A percentile compares a stretch with the other conserved stretches of the same genome.
These are phyloP conservation scores for Charina bottae DNA, from an alignment of 2,113 vertebrate species.

Conservation along the genomic window DNA sequence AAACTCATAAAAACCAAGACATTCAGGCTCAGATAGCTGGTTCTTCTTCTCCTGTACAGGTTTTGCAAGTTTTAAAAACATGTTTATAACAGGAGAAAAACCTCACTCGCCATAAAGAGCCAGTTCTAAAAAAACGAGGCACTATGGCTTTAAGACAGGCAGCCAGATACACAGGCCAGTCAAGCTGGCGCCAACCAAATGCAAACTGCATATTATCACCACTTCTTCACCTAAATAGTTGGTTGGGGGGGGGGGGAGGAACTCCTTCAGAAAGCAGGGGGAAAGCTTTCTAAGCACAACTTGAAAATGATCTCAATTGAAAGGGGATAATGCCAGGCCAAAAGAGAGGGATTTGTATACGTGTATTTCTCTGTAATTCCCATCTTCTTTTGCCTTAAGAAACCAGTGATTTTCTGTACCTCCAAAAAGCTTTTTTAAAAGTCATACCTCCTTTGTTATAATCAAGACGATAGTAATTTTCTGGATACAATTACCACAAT, in stretches of 20 bases:
- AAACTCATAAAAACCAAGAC: background rate
- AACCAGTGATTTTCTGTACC: conserved; percentile 59
- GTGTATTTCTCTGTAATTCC: conserved; percentile 65
- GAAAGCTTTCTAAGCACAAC: conserved; percentile 82
- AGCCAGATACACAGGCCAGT: conserved; percentile 87
- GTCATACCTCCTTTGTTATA: conserved; percentile 40
- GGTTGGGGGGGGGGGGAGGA: conserved; percentile 74
- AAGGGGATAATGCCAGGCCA: conserved; percentile 79
- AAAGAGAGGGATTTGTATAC: conserved; percentile 66
- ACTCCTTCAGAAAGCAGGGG: background rate
- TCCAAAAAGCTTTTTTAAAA: conserved; percentile 21
- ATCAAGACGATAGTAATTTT: conserved; percentile 65
- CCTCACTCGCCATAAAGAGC: background rate
- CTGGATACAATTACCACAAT: conserved; percentile 64
- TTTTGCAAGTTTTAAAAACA: background rate
- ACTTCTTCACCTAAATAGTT: conserved; percentile 91
- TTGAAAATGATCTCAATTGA: conserved; percentile 90
- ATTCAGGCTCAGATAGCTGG: background rate
- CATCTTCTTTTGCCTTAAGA: conserved; percentile 60
- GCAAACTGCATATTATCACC: conserved; percentile 97
- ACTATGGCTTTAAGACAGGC: conserved; percentile 90
- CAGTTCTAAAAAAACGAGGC: conserved; percentile 53
- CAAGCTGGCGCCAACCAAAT: conserved; percentile 96
- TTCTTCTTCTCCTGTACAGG: conserved; percentile 2
- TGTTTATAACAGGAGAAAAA: background rate